Base-by-base conservation (phyloP, 2,797 vertebrate species). In the Enoplosus armatus region DNA sequence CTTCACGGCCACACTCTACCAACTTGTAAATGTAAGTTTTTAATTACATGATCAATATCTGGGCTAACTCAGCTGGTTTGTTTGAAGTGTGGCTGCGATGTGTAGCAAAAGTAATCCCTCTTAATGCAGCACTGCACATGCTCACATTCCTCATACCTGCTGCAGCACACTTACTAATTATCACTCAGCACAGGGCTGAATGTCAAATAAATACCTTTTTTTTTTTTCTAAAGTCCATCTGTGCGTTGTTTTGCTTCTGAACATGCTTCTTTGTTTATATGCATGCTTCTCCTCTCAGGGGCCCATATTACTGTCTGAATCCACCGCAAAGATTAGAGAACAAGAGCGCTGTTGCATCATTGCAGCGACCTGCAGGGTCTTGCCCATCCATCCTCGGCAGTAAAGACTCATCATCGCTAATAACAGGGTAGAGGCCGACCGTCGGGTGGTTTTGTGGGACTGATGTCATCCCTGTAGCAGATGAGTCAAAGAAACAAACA, bases 391-490 rank as follows among this genome's bases (percentile, higher is more conserved):
- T 80, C 37, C 12, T 69, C 66, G 64, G 85, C 85, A 81, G 77
- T 51, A 22, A 66, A 71, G 71, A 20, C 47, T 70, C 65, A 15
- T 77, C 66, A 20, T 55, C 54, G 10, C 11, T 75, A 90, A 92
- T 91, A 72, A 90, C 64, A 72, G 82, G 75, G 71, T 83, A n/a
- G 77, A 72, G 73, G 6, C 43, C 6, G 14, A 7, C 43, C 6
- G 14, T 45, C 20, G 10, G 45, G 53, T 62, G 81, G 63, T 60
- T 85, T 77, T 82, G 78, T 80, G 20, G 33, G 24, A 54, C 50
- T 92, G 91, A 91, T 87, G 72, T 91, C 88, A 93, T 89, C 59
- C 39, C 20, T 72, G 72, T 78, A 68, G 41, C 71, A 26, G 77
- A 81, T 72, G 85, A 89, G 51, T 83, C 77, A 81, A 59, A 68